These are phyloP conservation scores for Strigamia transsilvanica DNA, from an alignment of 2,888 invertebrate species.

Conservation along the genomic window DNA sequence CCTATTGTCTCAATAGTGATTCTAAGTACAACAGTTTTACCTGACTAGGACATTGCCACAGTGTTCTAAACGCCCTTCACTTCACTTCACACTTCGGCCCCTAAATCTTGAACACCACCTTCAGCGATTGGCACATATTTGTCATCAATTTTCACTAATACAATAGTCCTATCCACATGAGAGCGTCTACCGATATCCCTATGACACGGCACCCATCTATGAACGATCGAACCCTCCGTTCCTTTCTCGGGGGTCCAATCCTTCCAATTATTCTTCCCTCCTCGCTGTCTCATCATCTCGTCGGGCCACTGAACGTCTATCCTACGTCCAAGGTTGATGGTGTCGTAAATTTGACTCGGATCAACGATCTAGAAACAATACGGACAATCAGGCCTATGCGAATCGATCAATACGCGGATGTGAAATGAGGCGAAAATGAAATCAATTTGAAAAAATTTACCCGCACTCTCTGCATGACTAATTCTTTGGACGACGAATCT, in stretches of 20 bases:
- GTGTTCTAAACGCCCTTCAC: not conserved
- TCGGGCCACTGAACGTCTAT: slow-evolving; percentile 97
- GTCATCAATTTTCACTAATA: slow-evolving; percentile 91
- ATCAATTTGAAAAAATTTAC: slow-evolving; percentile 63
- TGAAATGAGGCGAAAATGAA: slow-evolving; percentile 41
- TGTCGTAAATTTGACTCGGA: slow-evolving; percentile 83
- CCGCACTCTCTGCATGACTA: slow-evolving; percentile 69
- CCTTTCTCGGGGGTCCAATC: slow-evolving; percentile 89
- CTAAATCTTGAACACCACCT: slow-evolving; percentile 73
- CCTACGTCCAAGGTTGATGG: slow-evolving; percentile 85
- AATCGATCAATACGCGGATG: not conserved
- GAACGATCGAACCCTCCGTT: slow-evolving; percentile 92
- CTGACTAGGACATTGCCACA: slow-evolving; percentile 44
- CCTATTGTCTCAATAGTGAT: slow-evolving; percentile 31
- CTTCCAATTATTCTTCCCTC: slow-evolving; percentile 88
- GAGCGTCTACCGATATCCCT: slow-evolving; percentile 85
- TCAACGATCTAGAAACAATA: slow-evolving; percentile 68
- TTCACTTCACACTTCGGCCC: slow-evolving; percentile 60
- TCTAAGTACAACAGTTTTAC: slow-evolving; percentile 46
- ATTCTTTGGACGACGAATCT: slow-evolving; percentile 61
- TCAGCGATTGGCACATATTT: slow-evolving; percentile 93
- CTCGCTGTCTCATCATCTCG: slow-evolving; percentile 84
- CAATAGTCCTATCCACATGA: slow-evolving; percentile 89
- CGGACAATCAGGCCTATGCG: not conserved
- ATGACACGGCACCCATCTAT: slow-evolving; percentile 94